These are phyloP conservation scores for Ailurus styani DNA, from an alignment of 2,113 vertebrate genomes.

Conservation along the genomic window DNA sequence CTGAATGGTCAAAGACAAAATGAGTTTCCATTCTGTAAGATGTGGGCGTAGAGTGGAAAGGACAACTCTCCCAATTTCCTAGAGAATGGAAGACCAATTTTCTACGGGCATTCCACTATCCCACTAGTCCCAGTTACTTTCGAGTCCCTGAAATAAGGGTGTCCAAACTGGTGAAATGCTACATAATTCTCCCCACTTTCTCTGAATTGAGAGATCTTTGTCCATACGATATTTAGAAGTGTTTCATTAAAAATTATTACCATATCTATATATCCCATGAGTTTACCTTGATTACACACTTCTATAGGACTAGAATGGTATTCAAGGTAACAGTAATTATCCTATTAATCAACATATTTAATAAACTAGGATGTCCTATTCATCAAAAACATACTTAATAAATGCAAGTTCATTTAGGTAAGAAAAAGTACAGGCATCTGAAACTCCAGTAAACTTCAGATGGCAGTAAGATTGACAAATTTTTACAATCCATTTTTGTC, in stretches of 20 bases:
- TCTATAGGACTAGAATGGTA: background rate
- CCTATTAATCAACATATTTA: background rate
- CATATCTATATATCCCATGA: background rate
- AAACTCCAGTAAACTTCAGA: background rate
- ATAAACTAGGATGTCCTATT: background rate
- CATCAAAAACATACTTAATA: background rate
- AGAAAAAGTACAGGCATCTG: background rate
- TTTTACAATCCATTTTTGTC: background rate
- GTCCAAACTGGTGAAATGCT: background rate
- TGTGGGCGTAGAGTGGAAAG: background rate
- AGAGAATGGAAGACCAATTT: background rate
- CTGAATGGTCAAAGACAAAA: background rate
- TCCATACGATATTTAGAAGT: background rate
- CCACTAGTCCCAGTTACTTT: background rate
- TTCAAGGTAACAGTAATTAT: slow-evolving; percentile 5
- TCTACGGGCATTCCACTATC: background rate
- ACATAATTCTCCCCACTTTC: background rate
- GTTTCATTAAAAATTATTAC: background rate
- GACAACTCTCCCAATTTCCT: background rate
- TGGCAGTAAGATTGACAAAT: background rate
- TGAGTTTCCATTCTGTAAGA: background rate
- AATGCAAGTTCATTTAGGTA: background rate
- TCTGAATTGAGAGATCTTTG: background rate
- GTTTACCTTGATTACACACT: background rate
- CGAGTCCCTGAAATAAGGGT: background rate